A percentile compares a stretch with the other conserved stretches of the same genome.
Conservation (phyloP, 2,888 invertebrate species). For the Lottia gigantea region DNA sequence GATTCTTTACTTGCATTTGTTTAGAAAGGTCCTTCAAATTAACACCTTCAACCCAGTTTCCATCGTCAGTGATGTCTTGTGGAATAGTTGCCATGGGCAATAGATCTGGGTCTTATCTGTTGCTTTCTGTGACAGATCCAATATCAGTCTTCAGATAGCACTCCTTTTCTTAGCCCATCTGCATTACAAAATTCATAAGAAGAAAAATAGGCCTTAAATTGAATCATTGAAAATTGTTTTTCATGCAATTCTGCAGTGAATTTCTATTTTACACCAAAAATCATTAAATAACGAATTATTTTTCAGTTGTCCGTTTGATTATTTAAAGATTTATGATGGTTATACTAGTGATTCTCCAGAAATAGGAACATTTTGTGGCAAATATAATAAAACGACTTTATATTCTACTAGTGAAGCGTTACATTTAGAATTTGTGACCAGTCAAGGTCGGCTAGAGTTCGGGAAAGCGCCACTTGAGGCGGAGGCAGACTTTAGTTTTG, state of each 20-base stretch:
- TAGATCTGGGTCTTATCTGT: too few species aligned
- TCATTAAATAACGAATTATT: constrained; percentile 11
- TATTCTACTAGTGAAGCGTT: constrained; percentile 93
- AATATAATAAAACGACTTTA: constrained; percentile 93
- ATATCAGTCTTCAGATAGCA: too few species aligned
- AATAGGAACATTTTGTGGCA: constrained; percentile 97
- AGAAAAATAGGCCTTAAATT: too few species aligned
- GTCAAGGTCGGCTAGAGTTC: constrained; percentile 79
- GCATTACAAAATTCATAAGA: too few species aligned
- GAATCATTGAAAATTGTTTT: too few species aligned
- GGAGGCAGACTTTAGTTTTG: constrained; percentile 68
- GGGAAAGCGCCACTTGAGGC: constrained; percentile 46
- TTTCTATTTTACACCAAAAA: not conserved
- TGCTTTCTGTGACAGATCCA: too few species aligned
- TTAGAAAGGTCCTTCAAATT: too few species aligned
- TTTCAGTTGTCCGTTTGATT: constrained; percentile 97
- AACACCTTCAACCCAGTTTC: not conserved
- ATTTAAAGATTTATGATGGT: constrained; percentile 96
- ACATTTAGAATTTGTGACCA: constrained; percentile 89
- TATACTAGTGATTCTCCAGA: constrained; percentile 86
- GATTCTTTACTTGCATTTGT: too few species aligned
- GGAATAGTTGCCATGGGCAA: too few species aligned
- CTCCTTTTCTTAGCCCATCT: too few species aligned
- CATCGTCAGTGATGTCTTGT: too few species aligned
- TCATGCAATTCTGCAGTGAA: not conserved